Percentiles rank a stretch among this genome's conserved stretches.
Evolutionary conservation across 37 sponge, comb jelly and placozoan species (phyloP).

Genomic region (Corticium candelabrum): DNA sequence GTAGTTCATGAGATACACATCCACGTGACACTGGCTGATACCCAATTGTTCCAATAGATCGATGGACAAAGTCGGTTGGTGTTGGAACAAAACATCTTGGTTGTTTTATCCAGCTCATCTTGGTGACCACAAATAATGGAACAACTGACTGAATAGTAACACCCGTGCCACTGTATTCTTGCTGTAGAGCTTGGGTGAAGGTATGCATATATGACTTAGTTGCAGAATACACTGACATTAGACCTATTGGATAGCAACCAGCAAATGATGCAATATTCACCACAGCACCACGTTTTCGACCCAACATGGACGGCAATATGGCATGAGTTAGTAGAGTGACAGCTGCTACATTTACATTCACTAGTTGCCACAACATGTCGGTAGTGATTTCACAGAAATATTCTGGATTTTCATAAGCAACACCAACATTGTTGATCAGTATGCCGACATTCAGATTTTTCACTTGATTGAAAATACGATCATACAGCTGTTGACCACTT

Average conservation of each 20-base stretch:
- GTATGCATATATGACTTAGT: conserved; percentile 27
- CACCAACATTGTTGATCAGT: conserved; percentile 68
- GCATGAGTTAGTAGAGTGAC: neutral
- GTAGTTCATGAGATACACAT: too few relatives aligned
- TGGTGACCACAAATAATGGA: conserved; percentile 42
- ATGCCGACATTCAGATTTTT: too few relatives aligned
- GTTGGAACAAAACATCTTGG: conserved; percentile 12
- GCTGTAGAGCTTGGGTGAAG: too few relatives aligned
- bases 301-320: neutral
- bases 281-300: conserved; percentile 22
- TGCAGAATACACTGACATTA: conserved; percentile 31
- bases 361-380: conserved; percentile 8
- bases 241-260: neutral
- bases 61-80: conserved; percentile 9
- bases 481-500: too few relatives aligned
- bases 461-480: too few relatives aligned
- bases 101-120: conserved; percentile 19
- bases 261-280: conserved; percentile 39
- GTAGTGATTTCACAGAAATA: conserved; percentile 15
- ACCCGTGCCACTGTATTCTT: neutral
- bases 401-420: conserved; percentile 30
- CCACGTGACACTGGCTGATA: too few relatives aligned
- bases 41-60: conserved; percentile 55
- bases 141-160: conserved; percentile 13
- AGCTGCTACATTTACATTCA: conserved; percentile 1